phyloP scores from a whole-genome alignment of 2,888 invertebrate species.

The Tromatobia lineatoria region DNA sequence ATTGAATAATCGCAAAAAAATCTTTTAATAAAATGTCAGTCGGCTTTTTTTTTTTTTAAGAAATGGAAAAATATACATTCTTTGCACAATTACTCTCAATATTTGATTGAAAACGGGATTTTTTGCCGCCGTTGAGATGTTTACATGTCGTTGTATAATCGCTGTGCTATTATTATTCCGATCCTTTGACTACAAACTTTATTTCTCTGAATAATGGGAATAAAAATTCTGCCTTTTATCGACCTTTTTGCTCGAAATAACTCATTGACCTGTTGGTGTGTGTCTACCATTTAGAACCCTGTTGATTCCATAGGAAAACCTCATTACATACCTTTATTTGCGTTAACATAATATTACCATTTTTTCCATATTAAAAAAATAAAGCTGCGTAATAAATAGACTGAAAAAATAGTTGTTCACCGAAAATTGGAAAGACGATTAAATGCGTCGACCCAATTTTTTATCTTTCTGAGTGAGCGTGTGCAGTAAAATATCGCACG shows the following conservation, averaged over 20 bases:
- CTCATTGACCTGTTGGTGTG: conserved; percentile 25
- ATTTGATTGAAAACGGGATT: too few species aligned
- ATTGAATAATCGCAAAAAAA: too few species aligned
- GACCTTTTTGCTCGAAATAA: conserved; percentile 11
- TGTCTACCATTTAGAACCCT: conserved; percentile 10
- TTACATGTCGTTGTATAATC: too few species aligned
- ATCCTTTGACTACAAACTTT: too few species aligned
- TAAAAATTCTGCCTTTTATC: not conserved
- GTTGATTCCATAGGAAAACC: conserved; percentile 31
- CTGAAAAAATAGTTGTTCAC: conserved; percentile 39
- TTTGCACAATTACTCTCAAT: too few species aligned
- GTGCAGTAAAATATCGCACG: not conserved
- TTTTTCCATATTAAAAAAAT: conserved; percentile 41
- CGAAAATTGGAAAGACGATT: not conserved
- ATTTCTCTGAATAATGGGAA: too few species aligned
- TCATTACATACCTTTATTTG: conserved; percentile 51
- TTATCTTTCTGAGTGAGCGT: not conserved
- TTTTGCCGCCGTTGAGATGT: too few species aligned
- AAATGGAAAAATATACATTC: too few species aligned
- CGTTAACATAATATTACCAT: conserved; percentile 47
- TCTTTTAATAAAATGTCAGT: too few species aligned
- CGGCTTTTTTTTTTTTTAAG: too few species aligned
- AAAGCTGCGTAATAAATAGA: conserved; percentile 58
- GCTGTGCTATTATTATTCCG: too few species aligned
- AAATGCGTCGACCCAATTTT: not conserved